Evolutionary conservation across 2,113 vertebrate species (phyloP).

Genomic region (Gambusia holbrooki): DNA sequence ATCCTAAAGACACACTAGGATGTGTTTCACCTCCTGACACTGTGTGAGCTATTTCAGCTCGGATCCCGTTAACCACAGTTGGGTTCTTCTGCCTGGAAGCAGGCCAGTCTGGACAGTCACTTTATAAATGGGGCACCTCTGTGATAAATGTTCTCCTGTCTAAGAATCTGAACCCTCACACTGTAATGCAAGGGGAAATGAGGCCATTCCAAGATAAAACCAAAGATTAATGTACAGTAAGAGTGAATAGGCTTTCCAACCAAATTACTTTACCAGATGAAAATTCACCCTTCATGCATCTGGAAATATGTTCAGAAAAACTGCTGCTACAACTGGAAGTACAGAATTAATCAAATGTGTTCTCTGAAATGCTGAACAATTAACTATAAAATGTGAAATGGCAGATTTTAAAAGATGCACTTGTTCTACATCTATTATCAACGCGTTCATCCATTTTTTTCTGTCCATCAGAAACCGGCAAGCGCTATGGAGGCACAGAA

Average conservation of each 20-base stretch:
- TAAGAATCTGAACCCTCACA: slow-evolving; percentile 52
- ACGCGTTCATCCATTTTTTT: no score
- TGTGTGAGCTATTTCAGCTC: slow-evolving; percentile 43
- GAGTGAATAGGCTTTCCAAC: slow-evolving; percentile 27
- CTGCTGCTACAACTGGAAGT: neutral
- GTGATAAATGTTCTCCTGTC: slow-evolving; percentile 67
- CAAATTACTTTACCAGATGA: neutral
- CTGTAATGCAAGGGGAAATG: slow-evolving; percentile 31
- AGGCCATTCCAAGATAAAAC: slow-evolving; percentile 48
- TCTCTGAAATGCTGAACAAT: neutral
- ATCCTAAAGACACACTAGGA: slow-evolving; percentile 33
- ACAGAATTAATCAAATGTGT: neutral
- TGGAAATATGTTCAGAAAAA: neutral
- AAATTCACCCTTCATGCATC: slow-evolving; percentile 13
- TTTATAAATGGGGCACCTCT: slow-evolving; percentile 43
- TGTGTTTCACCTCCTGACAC: slow-evolving; percentile 48
- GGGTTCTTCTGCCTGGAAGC: slow-evolving; percentile 34
- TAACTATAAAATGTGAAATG: neutral
- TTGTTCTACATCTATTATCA: neutral
- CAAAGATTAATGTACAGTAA: slow-evolving; percentile 9
- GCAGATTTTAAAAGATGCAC: neutral
- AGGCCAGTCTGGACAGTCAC: slow-evolving; percentile 45
- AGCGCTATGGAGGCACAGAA: neutral
- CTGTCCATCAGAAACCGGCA: no score
- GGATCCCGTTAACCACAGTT: slow-evolving; percentile 16